Conservation (phyloP, 2,797 vertebrate genomes). For the Brachyalestes nurse region DNA sequence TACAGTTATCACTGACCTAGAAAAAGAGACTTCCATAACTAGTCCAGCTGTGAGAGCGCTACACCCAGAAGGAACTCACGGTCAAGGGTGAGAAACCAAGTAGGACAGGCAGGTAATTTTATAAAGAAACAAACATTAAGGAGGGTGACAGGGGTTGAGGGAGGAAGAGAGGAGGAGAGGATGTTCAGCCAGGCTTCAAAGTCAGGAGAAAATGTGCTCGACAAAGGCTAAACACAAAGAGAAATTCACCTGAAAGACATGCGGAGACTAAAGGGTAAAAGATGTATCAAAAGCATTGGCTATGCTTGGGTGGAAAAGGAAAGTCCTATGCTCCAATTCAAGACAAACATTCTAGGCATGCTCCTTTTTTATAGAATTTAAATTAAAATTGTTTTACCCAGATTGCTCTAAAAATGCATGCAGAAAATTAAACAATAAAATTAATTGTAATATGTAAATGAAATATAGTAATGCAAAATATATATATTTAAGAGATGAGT, state of each 20-base stretch:
- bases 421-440: no score
- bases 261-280: constrained; percentile 29
- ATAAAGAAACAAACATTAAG: constrained; percentile 52
- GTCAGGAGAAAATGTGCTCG: constrained; percentile 50
- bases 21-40: constrained; percentile 44
- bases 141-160: constrained; percentile 28
- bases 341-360: background rate
- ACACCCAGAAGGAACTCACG: constrained; percentile 34
- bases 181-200: constrained; percentile 58
- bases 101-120: constrained; percentile 60
- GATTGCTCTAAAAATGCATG: no score
- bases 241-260: constrained; percentile 46
- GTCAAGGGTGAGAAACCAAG: constrained; percentile 63
- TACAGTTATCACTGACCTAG: constrained; percentile 57
- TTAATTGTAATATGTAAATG: no score
- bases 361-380: background rate
- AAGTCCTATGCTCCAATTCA: background rate
- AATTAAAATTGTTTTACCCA: background rate
- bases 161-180: constrained; percentile 23
- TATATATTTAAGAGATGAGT: no score
- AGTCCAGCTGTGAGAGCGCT: constrained; percentile 52
- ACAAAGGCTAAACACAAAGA: constrained; percentile 51
- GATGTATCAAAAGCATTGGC: constrained; percentile 14
- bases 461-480: no score
- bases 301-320: background rate